Percentiles rank a stretch among this genome's conserved stretches.
These are phyloP conservation scores for Thera obeliscata DNA, from an alignment of 2,888 invertebrate genomes.

Conservation along the genomic window DNA sequence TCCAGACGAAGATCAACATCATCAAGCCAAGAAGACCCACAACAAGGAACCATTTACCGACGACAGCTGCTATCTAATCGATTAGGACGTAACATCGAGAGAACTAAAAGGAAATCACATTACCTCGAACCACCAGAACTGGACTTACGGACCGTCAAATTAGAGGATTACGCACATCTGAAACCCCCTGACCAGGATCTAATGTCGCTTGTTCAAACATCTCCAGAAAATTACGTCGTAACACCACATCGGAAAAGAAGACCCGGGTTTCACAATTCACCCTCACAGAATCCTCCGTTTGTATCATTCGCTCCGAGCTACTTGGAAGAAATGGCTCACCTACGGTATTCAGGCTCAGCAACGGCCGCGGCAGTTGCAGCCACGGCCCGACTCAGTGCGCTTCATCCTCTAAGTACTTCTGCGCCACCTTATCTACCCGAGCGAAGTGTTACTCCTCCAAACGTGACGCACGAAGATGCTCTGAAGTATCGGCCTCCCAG, in stretches of 20 bases:
- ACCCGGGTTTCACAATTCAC: conserved; percentile 94
- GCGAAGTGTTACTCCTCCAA: conserved; percentile 85
- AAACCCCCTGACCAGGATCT: conserved; percentile 89
- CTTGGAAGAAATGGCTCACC: conserved; percentile 87
- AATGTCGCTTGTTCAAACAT: conserved; percentile 87
- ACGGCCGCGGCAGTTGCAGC: conserved; percentile 86
- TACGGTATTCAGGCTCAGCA: conserved; percentile 85
- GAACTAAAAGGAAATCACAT: conserved; percentile 86
- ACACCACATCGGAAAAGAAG: conserved; percentile 94
- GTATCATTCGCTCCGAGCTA: conserved; percentile 92
- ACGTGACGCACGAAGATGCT: conserved; percentile 83
- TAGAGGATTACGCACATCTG: conserved; percentile 86
- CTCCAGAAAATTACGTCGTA: conserved; percentile 93
- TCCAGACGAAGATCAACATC: conserved; percentile 78
- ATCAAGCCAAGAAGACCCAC: conserved; percentile 80
- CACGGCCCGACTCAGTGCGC: conserved; percentile 75
- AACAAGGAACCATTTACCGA: conserved; percentile 83
- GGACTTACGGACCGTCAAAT: conserved; percentile 86
- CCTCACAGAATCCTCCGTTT: conserved; percentile 94
- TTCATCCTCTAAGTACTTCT: conserved; percentile 88
- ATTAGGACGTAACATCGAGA: conserved; percentile 85
- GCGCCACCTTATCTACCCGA: conserved; percentile 89
- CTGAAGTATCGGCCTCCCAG: conserved; percentile 88
- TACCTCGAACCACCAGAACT: conserved; percentile 88
- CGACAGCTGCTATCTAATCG: conserved; percentile 86